Evolutionary conservation across 2,113 vertebrate species (phyloP).

Genomic region (human): GRCh38 chr2:124102501-124103000

Average conservation of each 20-base stretch:
- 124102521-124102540: background rate
- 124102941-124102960: background rate
- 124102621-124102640: background rate
- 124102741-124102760: background rate
- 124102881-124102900: background rate
- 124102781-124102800: background rate
- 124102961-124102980: background rate
- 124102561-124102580: background rate
- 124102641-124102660: fast-evolving
- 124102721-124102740: background rate
- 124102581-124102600: background rate
- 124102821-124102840: background rate
- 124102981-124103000: background rate
- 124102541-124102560: background rate
- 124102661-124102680: background rate
- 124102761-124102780: background rate
- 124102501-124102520: background rate
- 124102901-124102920: background rate
- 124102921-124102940: background rate
- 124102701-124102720: background rate
- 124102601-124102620: background rate
- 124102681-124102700: background rate
- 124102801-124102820: background rate
- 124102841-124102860: background rate
- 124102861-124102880: background rate